Percentiles rank a stretch among this genome's conserved stretches.
Evolutionary conservation across 2,113 vertebrate species (phyloP).

Genomic region (Antechinus flavipes): DNA sequence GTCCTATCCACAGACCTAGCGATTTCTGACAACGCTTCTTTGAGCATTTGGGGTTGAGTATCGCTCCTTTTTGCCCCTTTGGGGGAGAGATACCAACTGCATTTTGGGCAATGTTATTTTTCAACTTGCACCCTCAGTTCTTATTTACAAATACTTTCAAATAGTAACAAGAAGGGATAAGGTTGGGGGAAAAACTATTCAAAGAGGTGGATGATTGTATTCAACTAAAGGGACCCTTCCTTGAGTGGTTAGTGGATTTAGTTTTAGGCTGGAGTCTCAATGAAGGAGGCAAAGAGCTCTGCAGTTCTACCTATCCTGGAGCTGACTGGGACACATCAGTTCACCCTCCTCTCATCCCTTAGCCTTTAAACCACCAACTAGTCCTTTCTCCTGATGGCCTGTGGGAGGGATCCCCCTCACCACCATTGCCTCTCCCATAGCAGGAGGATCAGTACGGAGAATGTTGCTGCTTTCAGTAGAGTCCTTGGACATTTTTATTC

Average conservation of each 20-base stretch:
- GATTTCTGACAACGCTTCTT: neutral
- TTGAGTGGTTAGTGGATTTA: neutral
- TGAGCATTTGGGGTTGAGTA: neutral
- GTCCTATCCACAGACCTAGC: neutral
- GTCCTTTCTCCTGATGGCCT: neutral
- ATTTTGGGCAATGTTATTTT: constrained; percentile 1
- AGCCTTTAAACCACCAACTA: neutral
- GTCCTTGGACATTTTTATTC: neutral
- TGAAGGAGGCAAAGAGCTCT: neutral
- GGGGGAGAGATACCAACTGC: neutral
- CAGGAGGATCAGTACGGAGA: neutral
- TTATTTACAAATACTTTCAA: constrained; percentile 20
- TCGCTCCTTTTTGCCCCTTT: neutral
- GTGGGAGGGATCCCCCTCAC: neutral
- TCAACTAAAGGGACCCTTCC: neutral
- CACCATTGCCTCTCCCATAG: neutral
- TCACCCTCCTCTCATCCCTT: neutral
- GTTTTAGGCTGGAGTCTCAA: neutral
- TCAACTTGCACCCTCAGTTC: neutral
- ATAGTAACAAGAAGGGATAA: neutral
- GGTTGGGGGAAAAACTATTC: neutral
- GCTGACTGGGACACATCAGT: neutral
- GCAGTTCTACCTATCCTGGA: neutral
- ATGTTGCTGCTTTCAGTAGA: neutral
- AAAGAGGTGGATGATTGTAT: neutral